Percentiles rank a stretch among this genome's conserved stretches.
Evolutionary conservation across 2,888 invertebrate genomes (phyloP).

Genomic region (Ormyrus thymus): DNA sequence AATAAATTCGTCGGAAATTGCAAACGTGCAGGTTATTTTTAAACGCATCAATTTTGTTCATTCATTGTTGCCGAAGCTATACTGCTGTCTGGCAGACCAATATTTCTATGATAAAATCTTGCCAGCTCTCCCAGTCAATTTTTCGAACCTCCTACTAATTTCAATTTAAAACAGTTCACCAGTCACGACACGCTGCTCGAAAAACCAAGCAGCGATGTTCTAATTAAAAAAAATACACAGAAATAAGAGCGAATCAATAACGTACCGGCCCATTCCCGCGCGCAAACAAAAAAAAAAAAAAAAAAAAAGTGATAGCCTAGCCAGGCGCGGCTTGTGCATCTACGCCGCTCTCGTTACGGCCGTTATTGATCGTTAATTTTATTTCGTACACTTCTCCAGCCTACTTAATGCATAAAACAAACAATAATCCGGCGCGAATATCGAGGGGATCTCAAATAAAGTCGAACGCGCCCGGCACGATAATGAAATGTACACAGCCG

Average conservation of each 20-base stretch:
- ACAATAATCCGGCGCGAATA: constrained; percentile 36
- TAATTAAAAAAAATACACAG: too few species aligned
- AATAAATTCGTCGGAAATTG: too few species aligned
- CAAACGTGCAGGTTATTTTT: too few species aligned
- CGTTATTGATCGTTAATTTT: constrained; percentile 30
- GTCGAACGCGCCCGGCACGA: background rate
- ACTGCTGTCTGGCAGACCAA: too few species aligned
- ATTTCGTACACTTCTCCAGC: constrained; percentile 6
- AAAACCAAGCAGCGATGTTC: too few species aligned
- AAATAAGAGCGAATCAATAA: background rate
- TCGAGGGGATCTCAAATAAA: constrained; percentile 46
- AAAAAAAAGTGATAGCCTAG: background rate
- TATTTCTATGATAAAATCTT: too few species aligned
- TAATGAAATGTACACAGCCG: constrained; percentile 6
- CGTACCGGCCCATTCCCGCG: background rate
- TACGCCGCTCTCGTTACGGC: background rate
- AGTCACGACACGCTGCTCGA: too few species aligned
- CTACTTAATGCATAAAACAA: constrained; percentile 39
- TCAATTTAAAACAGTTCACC: too few species aligned
- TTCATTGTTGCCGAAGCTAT: too few species aligned
- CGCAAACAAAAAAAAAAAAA: constrained; percentile 7
- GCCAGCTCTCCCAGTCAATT: too few species aligned
- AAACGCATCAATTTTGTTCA: too few species aligned
- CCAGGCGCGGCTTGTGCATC: background rate
- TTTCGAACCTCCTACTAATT: too few species aligned